Base-by-base conservation (phyloP, 2,113 vertebrate species). In the Capricornis sumatraensis region DNA sequence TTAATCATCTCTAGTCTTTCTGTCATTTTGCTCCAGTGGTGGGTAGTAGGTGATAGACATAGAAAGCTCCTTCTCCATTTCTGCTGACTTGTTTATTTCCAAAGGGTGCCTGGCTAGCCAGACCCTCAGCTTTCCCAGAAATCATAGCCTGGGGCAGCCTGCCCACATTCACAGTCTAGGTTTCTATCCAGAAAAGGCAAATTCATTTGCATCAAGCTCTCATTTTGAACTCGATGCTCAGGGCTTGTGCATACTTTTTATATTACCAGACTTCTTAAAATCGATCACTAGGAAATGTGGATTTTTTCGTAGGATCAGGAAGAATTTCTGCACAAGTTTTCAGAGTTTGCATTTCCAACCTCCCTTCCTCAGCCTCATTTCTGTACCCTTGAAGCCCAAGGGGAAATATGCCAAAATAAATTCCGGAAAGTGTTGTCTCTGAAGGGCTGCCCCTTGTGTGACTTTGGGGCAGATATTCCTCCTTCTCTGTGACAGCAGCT, bases 371-470 rank as follows among this genome's bases (percentile, higher is more conserved):
- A 21, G 5, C 4, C 58, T 57, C 30, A 55, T 62, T 85, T 87
- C 40, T 13, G 1, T 36, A 43, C 25, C 21, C 84, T 93, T 93
- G 76, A 81, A 71, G n/a, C 78, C n/a, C 83, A 45, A 58, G 91
- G 93, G 91, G 21, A 89, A 89, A 50, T 67, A 58, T 36, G 50
- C 45, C 89, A 92, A 97, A 92, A 92, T 78, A 96, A 97, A 95
- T 67, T 30, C 64, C 2, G 0, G 28, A 71, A 91, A 92, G 87
- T 57, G 12, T 52, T 27, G 33, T 45, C 87, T 88, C 79, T 74
- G 53, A 95, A 88, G 91, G 62, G 55, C 19, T 78, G 58, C n/a
- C 83, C 62, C 50, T 36, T 62, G 13, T 27, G 15, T 95, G 91
- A 97, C 92, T 84, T 79, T 88, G 40, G 64, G 91, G 57, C 64